Evolutionary conservation across 2,888 invertebrate species (phyloP).

Genomic region (Gortyna flavago): DNA sequence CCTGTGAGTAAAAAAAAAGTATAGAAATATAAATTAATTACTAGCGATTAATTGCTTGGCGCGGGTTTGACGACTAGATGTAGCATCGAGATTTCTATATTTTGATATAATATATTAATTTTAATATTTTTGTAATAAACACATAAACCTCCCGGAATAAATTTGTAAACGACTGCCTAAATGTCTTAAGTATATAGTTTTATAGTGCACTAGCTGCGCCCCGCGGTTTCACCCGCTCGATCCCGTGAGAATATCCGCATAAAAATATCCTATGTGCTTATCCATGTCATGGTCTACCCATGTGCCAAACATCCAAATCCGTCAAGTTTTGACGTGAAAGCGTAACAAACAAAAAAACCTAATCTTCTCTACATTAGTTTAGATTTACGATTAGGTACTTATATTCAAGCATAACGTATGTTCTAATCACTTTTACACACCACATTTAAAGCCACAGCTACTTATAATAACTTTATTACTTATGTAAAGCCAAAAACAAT

Average conservation of each 20-base stretch:
- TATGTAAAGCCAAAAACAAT: slow-evolving; percentile 33
- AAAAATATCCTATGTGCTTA: neutral
- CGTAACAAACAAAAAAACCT: neutral
- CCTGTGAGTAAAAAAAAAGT: neutral
- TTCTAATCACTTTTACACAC: neutral
- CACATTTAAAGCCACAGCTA: neutral
- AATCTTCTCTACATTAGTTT: too few species aligned
- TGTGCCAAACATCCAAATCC: too few species aligned
- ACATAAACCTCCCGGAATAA: too few species aligned
- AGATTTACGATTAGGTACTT: too few species aligned
- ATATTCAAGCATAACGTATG: neutral
- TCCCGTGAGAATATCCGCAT: neutral
- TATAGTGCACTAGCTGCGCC: neutral
- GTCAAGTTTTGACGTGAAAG: too few species aligned
- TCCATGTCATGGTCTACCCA: too few species aligned
- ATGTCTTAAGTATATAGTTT: neutral
- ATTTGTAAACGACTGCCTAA: neutral
- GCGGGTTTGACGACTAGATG: neutral
- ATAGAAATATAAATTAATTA: neutral
- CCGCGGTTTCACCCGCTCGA: too few species aligned
- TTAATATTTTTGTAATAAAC: too few species aligned
- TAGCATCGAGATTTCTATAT: neutral
- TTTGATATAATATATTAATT: too few species aligned
- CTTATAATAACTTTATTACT: slow-evolving; percentile 16
- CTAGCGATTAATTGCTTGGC: neutral